Conservation (phyloP, 1,140 invertebrate genomes). For the Asobara japonica region DNA sequence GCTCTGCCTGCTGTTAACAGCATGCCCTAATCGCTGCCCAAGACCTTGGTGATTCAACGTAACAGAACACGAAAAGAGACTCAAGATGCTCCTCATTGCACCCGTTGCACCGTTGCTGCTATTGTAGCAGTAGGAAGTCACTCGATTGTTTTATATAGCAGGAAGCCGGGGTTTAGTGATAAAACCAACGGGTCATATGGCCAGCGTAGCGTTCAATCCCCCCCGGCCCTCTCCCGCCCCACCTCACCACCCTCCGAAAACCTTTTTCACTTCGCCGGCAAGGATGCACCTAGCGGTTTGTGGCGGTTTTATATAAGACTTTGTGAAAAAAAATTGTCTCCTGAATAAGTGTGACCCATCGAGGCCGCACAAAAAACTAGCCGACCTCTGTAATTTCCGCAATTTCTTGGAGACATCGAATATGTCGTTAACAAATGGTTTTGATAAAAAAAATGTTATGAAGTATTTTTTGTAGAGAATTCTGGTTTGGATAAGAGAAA, state of each 20-base stretch:
- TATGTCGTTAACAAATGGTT: too few species aligned
- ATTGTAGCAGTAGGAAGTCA: background rate
- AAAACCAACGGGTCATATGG: conserved; percentile 16
- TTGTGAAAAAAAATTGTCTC: background rate
- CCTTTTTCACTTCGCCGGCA: background rate
- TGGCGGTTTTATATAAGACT: conserved; percentile 38
- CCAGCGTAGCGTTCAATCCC: conserved; percentile 5
- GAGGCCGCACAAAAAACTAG: too few species aligned
- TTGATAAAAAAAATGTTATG: too few species aligned
- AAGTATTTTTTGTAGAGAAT: too few species aligned
- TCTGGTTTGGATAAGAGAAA: too few species aligned
- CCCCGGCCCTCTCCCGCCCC: background rate
- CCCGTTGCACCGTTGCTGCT: background rate
- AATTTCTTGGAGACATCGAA: too few species aligned
- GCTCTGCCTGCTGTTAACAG: background rate
- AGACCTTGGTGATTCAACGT: background rate
- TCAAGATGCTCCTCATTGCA: background rate
- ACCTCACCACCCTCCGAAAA: too few species aligned
- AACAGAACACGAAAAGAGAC: background rate
- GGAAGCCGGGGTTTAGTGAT: conserved; percentile 7
- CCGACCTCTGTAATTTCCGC: too few species aligned
- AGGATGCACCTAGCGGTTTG: background rate
- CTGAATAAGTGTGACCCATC: too few species aligned
- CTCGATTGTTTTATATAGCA: background rate
- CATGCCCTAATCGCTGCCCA: background rate